These are phyloP conservation scores for Mimas tiliae DNA, from an alignment of 2,888 invertebrate species.

Conservation along the genomic window DNA sequence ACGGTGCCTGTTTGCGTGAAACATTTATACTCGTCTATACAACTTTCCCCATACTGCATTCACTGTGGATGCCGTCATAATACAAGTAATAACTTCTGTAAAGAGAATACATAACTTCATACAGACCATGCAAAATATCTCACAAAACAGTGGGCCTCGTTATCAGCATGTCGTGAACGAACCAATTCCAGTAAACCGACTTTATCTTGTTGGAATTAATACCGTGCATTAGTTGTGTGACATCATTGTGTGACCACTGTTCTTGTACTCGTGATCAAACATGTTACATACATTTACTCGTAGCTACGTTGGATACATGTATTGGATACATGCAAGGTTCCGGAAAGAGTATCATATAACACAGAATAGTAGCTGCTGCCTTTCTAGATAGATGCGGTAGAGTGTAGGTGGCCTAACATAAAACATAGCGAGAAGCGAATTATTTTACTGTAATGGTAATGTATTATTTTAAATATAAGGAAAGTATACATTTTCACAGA, in stretches of 20 bases:
- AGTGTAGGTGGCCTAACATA: too few species aligned
- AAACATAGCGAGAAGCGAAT: too few species aligned
- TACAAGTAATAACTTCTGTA: background rate
- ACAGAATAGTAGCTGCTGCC: too few species aligned
- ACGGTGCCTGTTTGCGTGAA: too few species aligned
- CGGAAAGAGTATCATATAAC: too few species aligned
- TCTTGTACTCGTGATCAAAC: background rate
- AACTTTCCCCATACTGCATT: too few species aligned
- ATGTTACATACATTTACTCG: background rate
- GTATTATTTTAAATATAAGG: too few species aligned
- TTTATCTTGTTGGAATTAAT: constrained; percentile 27
- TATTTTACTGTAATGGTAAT: too few species aligned
- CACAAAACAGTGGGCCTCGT: background rate
- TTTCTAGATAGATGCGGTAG: too few species aligned
- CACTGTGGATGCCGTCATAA: too few species aligned
- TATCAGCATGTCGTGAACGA: constrained; percentile 21
- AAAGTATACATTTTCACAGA: too few species aligned
- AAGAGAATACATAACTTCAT: background rate
- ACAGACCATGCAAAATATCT: background rate
- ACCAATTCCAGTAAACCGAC: constrained; percentile 26
- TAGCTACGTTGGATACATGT: background rate
- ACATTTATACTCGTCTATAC: too few species aligned
- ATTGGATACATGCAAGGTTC: background rate
- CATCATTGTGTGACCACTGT: constrained; percentile 25
- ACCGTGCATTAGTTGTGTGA: constrained; percentile 19